Evolutionary conservation across 2,888 invertebrate species (phyloP).

Genomic region (Galerucella pusilla): DNA sequence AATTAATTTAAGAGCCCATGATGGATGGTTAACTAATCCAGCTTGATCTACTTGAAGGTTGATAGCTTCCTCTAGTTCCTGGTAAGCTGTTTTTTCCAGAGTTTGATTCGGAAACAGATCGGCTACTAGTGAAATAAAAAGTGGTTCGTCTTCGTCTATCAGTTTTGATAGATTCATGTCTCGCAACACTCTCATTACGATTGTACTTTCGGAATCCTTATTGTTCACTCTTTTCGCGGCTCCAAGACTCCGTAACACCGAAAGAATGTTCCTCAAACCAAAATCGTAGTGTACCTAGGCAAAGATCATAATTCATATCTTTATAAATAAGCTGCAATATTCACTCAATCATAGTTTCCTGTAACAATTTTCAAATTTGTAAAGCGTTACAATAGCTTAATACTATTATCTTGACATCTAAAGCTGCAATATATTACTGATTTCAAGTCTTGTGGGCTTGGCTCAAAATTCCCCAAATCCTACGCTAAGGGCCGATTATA

Average conservation of each 20-base stretch:
- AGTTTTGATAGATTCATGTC: conserved; percentile 98
- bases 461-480: too few species aligned
- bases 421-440: too few species aligned
- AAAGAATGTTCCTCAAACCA: conserved; percentile 93
- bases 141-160: conserved; percentile 96
- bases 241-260: conserved; percentile 91
- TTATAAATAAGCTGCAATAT: neutral
- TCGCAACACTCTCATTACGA: conserved; percentile 95
- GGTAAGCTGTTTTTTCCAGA: conserved; percentile 91
- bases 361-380: too few species aligned
- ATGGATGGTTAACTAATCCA: conserved; percentile 89
- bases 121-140: conserved; percentile 95
- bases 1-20: conserved; percentile 94
- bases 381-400: too few species aligned
- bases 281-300: conserved; percentile 94
- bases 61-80: conserved; percentile 89
- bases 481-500: too few species aligned
- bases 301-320: conserved; percentile 23
- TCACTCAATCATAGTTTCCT: too few species aligned
- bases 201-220: conserved; percentile 93
- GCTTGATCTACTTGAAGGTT: conserved; percentile 83
- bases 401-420: too few species aligned
- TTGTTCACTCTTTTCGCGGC: conserved; percentile 91
- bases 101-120: conserved; percentile 96
- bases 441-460: too few species aligned